Evolutionary conservation across 1,140 invertebrate genomes (phyloP), one percentile per base, ranked within the genome.

Genomic region (Subanguina moxae): DNA sequence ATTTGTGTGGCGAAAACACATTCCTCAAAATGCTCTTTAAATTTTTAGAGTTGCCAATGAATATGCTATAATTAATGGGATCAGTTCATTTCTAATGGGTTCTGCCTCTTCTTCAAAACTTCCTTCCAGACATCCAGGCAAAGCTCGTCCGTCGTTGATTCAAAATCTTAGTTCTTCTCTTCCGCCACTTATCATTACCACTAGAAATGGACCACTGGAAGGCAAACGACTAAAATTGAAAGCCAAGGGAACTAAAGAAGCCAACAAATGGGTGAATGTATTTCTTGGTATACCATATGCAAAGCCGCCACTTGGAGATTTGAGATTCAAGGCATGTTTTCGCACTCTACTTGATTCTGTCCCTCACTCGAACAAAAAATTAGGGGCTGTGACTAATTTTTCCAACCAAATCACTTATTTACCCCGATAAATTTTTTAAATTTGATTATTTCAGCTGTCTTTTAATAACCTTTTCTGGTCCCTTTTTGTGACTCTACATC

Each of bases 241-340:
- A 38, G 32, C 32, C 3, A 52, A 19, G 17, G 48, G 58, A 25
- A 3, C 38, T 7, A 1, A n/a, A 25, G 5, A 61, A 30, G n/a
- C 5, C 3, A 25, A 61, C 27, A 61, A 25, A 61, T 67, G 83
- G 64, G 68, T 66, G 17, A 62, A 72, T 30, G 64, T 74, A 19
- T 84, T 80, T 68, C 67, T 84, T 15, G 83, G 82, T 42, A 82
- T 84, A 66, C 83, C 83, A 9, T 84, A 76, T 64, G 83, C 83
- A 7, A 65, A 76, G 30, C 76, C 84, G 19, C 83, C 83, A 19
- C 46, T 84, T 13, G 82, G 80, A 23, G 67, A 77, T 17, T 67
- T 80, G 1, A 61, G 83, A 48, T 84, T 84, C 65, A 62, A 80
- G 62, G 77, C 79, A 68, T 32, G 28, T 66, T 42, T 88, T 74